Evolutionary conservation across 2,888 invertebrate genomes (phyloP).

Genomic region (Apamea sordens): DNA sequence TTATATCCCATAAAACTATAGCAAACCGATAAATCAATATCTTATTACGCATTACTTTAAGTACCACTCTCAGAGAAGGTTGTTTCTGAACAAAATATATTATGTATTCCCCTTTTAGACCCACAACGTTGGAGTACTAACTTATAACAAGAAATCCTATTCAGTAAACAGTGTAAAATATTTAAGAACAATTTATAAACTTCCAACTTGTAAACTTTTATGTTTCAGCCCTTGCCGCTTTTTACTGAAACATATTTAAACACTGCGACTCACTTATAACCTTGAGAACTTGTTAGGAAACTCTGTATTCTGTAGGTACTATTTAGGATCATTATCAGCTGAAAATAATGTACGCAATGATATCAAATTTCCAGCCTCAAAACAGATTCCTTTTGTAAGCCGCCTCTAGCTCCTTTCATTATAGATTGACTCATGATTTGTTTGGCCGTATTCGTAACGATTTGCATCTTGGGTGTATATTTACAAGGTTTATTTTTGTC

Average conservation of each 20-base stretch:
- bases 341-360: constrained; percentile 33
- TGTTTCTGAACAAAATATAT: constrained; percentile 26
- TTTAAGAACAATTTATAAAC: constrained; percentile 48
- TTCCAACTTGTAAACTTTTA: constrained; percentile 48
- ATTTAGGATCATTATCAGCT: constrained; percentile 23
- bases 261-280: constrained; percentile 19
- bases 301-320: constrained; percentile 8
- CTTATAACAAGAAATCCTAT: constrained; percentile 38
- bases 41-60: constrained; percentile 13
- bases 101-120: constrained; percentile 39
- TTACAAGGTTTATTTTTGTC: constrained; percentile 75
- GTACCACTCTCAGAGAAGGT: constrained; percentile 11
- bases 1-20: constrained; percentile 18
- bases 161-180: constrained; percentile 49
- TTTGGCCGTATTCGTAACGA: constrained; percentile 28
- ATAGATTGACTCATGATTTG: constrained; percentile 62
- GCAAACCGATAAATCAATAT: constrained; percentile 21
- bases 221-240: constrained; percentile 33
- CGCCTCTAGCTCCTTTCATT: constrained; percentile 48
- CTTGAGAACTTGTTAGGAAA: constrained; percentile 26
- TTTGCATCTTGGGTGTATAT: constrained; percentile 45
- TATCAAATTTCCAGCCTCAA: constrained; percentile 49
- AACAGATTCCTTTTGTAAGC: constrained; percentile 50
- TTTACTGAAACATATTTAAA: constrained; percentile 42
- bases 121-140: constrained; percentile 17